A percentile compares a stretch with the other conserved stretches of the same genome.
These are phyloP conservation scores for Threskiornis aethiopicus DNA, from an alignment of 2,797 vertebrate genomes.

Conservation along the genomic window DNA sequence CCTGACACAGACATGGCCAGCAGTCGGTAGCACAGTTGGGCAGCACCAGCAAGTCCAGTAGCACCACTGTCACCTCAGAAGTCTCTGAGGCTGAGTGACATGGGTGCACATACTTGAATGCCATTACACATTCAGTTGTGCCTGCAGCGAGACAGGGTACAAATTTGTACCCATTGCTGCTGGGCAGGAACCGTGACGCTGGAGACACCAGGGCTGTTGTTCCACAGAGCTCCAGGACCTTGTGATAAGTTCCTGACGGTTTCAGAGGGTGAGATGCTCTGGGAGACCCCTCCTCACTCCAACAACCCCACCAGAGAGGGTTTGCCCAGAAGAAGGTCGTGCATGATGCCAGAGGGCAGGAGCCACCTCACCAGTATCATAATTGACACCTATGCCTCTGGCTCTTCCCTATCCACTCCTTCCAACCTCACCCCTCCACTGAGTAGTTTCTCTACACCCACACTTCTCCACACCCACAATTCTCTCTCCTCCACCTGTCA, in stretches of 20 bases:
- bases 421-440: background rate
- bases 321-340: background rate
- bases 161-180: background rate
- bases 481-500: background rate
- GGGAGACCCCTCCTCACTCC: background rate
- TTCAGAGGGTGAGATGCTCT: background rate
- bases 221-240: background rate
- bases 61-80: background rate
- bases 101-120: background rate
- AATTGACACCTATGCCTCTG: background rate
- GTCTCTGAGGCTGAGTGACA: background rate
- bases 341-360: background rate
- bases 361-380: background rate
- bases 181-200: background rate
- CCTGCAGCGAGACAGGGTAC: background rate
- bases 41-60: background rate
- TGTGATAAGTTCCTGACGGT: background rate
- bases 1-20: background rate
- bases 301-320: background rate
- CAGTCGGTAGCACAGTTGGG: background rate
- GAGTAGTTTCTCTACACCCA: conserved; percentile 43
- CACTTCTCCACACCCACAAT: background rate
- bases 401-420: background rate
- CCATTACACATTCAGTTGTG: background rate
- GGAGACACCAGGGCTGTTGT: background rate